Base-by-base conservation (phyloP, 2,888 invertebrate genomes). In the Synanthedon tipuliformis region DNA sequence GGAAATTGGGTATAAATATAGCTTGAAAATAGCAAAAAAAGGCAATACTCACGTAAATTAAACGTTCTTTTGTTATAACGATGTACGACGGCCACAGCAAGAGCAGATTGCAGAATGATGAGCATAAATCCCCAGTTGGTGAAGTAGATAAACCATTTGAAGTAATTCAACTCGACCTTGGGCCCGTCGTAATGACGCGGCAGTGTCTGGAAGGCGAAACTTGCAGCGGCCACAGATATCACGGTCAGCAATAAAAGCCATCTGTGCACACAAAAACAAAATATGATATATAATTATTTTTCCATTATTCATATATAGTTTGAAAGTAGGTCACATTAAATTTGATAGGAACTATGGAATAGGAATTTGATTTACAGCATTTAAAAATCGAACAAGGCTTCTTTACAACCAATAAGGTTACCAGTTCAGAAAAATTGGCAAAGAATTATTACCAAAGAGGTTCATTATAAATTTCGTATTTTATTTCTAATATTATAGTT, bases 41-140 rank as follows among this genome's bases (percentile, higher is more conserved):
- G 34, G 8, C 34, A 8, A 48, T 52, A 80, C 82, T 79, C 65
- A 86, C 85, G 57, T 52, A 74, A 64, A 56, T 68, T 72, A 45
- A 73, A 71, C 27, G 62, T 60, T 58, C 77, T 45, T n/a, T 45
- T 60, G 57, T 76, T 68, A 71, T 85, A 89, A 34, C 83, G 77
- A 54, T 84, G 81, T 1, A 90, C 89, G 0, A 91, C 78, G 1
- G 75, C 68, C 0, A 88, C 75, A 0, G 88, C 90, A 1, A 92
- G 65, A 0, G 89, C 68, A 0, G 92, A 81, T 65, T 93, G 93
- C 2, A 88, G 53, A 0, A 86, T 76, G 56, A 92, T 90, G 50
- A 90, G 61, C 10, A 89, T 66, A 66, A 89, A 89, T 41, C 92
- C 93, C 93, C 93, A 93, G 73, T 93, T 92, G 11, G 93, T 93